A percentile compares a stretch with the other conserved stretches of the same genome.
phyloP scores from a whole-genome alignment of 2,113 vertebrate genomes.

The Eudyptes chrysolophus region DNA sequence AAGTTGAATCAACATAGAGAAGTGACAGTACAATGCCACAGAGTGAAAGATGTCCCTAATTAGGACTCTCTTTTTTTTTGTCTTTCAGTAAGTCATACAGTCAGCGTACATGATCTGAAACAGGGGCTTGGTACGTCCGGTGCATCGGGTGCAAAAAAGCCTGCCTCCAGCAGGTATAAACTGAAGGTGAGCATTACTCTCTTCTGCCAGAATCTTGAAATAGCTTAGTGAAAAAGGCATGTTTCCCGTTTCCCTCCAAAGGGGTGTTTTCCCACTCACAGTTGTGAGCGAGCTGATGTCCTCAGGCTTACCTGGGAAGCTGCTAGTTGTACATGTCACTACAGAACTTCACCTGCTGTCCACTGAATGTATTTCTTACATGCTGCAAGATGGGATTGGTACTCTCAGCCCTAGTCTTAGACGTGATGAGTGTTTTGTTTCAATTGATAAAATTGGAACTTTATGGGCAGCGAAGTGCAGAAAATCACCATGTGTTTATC shows the following conservation, averaged over 20 bases:
- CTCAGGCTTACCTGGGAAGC: background rate
- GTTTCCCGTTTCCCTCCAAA: background rate
- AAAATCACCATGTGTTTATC: background rate
- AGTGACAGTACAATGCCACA: background rate
- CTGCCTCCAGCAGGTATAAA: constrained; percentile 75
- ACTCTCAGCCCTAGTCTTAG: background rate
- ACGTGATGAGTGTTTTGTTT: background rate
- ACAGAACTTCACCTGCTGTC: background rate
- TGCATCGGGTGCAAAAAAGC: constrained; percentile 47
- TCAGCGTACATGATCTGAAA: constrained; percentile 83
- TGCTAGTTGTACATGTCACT: background rate
- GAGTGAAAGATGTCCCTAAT: background rate
- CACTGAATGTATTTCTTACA: background rate
- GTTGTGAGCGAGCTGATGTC: background rate
- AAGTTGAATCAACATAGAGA: background rate
- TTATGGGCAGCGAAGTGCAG: background rate
- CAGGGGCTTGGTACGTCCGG: constrained; percentile 74
- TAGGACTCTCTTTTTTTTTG: background rate
- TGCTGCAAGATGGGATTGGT: background rate
- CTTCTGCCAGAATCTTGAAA: background rate
- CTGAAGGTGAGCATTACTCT: constrained; percentile 81
- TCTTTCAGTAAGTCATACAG: constrained; percentile 79
- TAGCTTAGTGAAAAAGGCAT: background rate
- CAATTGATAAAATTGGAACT: background rate
- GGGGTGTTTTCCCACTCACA: background rate